phyloP scores from a whole-genome alignment of 2,113 vertebrate genomes.

The Mormoops blainvillei region DNA sequence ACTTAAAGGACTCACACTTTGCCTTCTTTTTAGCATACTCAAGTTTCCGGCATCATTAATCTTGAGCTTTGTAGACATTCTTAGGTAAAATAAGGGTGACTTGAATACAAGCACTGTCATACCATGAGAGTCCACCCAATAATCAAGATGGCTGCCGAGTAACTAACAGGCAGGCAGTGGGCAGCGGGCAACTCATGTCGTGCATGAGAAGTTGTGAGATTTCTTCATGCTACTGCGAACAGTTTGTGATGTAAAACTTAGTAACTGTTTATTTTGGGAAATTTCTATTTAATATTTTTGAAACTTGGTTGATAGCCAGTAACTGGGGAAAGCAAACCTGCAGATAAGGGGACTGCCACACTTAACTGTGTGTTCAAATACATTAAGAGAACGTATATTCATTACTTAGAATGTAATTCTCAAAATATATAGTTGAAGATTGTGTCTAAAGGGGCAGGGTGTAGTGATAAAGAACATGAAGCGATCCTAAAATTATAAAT shows the following conservation, averaged over 20 bases:
- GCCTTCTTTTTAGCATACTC: background rate
- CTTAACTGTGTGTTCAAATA: background rate
- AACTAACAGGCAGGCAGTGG: background rate
- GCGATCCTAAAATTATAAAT: background rate
- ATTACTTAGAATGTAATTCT: background rate
- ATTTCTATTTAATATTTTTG: background rate
- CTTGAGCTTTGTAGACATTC: background rate
- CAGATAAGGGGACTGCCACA: background rate
- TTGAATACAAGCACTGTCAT: background rate
- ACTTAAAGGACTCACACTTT: background rate
- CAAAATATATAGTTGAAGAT: background rate
- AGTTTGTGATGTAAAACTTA: background rate
- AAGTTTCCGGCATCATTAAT: background rate
- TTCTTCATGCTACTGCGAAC: background rate
- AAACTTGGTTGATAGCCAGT: background rate
- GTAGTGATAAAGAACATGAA: background rate
- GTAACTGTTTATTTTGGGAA: background rate
- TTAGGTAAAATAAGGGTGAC: background rate
- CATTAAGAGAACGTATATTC: background rate
- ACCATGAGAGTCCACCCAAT: background rate
- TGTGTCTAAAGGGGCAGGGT: background rate
- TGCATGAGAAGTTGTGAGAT: background rate
- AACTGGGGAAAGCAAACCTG: background rate
- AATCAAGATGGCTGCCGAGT: background rate
- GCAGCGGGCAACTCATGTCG: background rate